These are phyloP conservation scores for Corythornis madagascariensis DNA, from an alignment of 2,113 vertebrate genomes.

Conservation along the genomic window DNA sequence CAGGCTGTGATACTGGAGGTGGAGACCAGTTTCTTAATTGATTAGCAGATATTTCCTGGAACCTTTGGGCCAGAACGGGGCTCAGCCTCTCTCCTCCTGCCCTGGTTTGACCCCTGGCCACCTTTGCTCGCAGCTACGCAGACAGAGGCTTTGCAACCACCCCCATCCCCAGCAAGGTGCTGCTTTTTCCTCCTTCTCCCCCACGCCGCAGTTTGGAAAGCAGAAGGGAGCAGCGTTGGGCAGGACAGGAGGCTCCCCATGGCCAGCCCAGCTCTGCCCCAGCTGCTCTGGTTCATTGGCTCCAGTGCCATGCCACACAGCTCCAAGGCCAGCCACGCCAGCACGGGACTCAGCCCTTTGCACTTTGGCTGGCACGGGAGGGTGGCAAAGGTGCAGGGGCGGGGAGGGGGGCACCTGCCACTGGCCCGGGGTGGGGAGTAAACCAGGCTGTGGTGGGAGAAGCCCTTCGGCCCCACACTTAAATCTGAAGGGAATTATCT, in stretches of 20 bases:
- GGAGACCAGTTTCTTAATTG: neutral
- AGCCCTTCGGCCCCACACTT: neutral
- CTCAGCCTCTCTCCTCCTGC: neutral
- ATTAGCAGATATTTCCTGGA: neutral
- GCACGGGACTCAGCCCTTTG: conserved; percentile 31
- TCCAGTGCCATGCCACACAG: neutral
- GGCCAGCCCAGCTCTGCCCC: neutral
- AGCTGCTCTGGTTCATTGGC: neutral
- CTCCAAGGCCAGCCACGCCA: neutral
- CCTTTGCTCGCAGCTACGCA: fast-evolving
- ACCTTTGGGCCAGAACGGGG: neutral
- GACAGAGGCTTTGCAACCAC: fast-evolving
- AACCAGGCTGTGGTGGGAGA: neutral
- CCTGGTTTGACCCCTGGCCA: neutral
- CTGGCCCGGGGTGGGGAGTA: neutral
- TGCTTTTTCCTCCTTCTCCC: neutral
- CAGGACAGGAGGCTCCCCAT: fast-evolving
- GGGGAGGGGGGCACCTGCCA: neutral
- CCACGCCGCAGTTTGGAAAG: neutral
- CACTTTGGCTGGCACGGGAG: conserved; percentile 6
- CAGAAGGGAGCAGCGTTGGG: fast-evolving
- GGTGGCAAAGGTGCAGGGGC: neutral
- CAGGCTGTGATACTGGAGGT: neutral
- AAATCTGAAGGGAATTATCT: neutral
- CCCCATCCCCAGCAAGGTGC: fast-evolving